Conservation (phyloP, 2,797 vertebrate genomes). For the Pangasius djambal region DNA sequence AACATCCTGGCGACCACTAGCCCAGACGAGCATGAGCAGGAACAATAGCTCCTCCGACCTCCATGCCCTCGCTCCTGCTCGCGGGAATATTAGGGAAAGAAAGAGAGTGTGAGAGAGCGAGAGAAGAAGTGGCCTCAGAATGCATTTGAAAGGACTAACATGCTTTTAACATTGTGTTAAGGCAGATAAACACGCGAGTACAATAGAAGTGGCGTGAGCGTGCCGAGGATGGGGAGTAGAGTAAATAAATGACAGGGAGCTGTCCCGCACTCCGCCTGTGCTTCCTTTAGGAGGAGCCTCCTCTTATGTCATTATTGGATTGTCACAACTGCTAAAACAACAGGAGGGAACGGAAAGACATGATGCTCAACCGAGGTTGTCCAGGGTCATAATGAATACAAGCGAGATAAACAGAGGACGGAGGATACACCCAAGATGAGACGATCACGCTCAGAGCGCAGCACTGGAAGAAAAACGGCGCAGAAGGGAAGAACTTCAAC, state of each 20-base stretch:
- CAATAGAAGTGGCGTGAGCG: slow-evolving; percentile 20
- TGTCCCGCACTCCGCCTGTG: background rate
- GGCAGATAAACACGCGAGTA: slow-evolving; percentile 18
- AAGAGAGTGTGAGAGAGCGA: background rate
- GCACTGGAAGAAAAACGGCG: background rate
- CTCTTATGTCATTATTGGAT: slow-evolving; percentile 36
- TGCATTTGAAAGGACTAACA: slow-evolving; percentile 28
- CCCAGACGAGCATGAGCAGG: slow-evolving; percentile 59
- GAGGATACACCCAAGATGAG: slow-evolving; percentile 24
- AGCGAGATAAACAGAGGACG: slow-evolving; percentile 10
- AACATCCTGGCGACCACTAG: slow-evolving; percentile 76
- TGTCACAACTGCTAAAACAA: slow-evolving; percentile 33
- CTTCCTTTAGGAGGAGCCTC: slow-evolving; percentile 36
- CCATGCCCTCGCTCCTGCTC: slow-evolving; percentile 61
- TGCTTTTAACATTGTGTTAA: slow-evolving; percentile 12
- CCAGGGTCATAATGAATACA: slow-evolving; percentile 23
- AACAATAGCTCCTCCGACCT: slow-evolving; percentile 72
- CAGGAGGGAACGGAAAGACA: slow-evolving; percentile 21
- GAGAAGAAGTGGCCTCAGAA: background rate
- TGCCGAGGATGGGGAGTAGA: slow-evolving; percentile 33
- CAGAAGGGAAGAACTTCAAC: slow-evolving; percentile 9
- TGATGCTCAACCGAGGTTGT: slow-evolving; percentile 37
- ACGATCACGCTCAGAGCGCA: background rate
- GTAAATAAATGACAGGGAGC: slow-evolving; percentile 42
- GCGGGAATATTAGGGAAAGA: slow-evolving; percentile 66